Evolutionary conservation across 2,113 vertebrate species (phyloP).

Genomic region (Ptychochromis oligacanthus): DNA sequence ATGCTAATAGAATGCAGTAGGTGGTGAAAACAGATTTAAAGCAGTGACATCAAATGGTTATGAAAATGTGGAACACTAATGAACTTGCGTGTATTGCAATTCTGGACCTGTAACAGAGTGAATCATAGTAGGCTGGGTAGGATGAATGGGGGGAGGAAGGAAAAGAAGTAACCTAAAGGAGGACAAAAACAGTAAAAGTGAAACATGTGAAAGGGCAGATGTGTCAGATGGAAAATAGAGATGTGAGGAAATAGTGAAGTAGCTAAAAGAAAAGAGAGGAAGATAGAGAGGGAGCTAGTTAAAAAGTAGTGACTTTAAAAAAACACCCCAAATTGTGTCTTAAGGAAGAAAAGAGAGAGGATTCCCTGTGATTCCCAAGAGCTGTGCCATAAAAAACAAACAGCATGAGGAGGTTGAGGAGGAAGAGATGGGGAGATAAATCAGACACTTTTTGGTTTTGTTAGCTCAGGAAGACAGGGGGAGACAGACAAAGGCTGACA

Average conservation of each 20-base stretch:
- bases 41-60: background rate
- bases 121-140: background rate
- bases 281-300: background rate
- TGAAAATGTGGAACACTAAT: background rate
- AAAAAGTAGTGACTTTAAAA: background rate
- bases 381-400: background rate
- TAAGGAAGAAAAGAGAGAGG: background rate
- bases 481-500: slow-evolving; percentile 10
- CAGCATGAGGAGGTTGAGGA: background rate
- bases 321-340: background rate
- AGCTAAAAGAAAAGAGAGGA: background rate
- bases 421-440: slow-evolving; percentile 14
- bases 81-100: background rate
- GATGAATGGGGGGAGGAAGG: background rate
- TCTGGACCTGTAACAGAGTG: background rate
- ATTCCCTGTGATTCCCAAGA: background rate
- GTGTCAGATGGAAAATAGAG: background rate
- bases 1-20: background rate
- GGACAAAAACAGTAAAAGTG: background rate
- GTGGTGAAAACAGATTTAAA: background rate
- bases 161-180: background rate
- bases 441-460: slow-evolving; percentile 20
- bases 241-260: background rate
- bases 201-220: background rate
- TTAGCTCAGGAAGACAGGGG: slow-evolving; percentile 19